These are phyloP conservation scores for Strigamia maritima DNA, from an alignment of 2,888 invertebrate genomes.

Conservation along the genomic window DNA sequence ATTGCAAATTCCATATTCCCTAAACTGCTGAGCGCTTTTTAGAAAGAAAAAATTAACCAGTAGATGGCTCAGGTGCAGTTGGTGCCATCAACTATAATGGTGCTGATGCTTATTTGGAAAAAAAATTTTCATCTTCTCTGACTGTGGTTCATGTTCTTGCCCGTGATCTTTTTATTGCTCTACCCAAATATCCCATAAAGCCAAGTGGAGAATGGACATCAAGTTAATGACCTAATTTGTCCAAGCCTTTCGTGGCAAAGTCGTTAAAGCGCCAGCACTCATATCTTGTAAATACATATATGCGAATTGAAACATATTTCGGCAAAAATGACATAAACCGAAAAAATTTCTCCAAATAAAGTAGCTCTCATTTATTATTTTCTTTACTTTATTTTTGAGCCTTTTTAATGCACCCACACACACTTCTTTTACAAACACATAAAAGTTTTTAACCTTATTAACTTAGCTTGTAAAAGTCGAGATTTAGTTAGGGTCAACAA, in stretches of 20 bases:
- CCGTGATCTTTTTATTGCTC: conserved; percentile 20
- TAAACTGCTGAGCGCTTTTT: background rate
- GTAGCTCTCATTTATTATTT: background rate
- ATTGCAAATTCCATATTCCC: background rate
- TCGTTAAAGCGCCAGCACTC: background rate
- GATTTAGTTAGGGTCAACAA: conserved; percentile 7
- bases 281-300: background rate
- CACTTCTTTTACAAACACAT: background rate
- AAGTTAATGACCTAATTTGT: conserved; percentile 22
- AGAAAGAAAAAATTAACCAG: background rate
- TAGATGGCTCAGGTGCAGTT: conserved; percentile 7
- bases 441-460: background rate
- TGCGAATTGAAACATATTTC: conserved; percentile 22
- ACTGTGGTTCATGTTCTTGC: background rate
- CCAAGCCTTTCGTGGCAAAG: background rate
- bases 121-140: background rate
- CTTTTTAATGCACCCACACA: background rate
- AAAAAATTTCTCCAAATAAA: background rate
- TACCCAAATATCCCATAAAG: conserved; percentile 25
- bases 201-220: conserved; percentile 20
- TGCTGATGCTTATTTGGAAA: background rate
- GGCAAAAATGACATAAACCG: background rate
- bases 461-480: background rate
- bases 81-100: background rate
- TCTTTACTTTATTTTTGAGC: background rate